phyloP scores from a whole-genome alignment of 2,113 vertebrate genomes.

The Microtus montanus region DNA sequence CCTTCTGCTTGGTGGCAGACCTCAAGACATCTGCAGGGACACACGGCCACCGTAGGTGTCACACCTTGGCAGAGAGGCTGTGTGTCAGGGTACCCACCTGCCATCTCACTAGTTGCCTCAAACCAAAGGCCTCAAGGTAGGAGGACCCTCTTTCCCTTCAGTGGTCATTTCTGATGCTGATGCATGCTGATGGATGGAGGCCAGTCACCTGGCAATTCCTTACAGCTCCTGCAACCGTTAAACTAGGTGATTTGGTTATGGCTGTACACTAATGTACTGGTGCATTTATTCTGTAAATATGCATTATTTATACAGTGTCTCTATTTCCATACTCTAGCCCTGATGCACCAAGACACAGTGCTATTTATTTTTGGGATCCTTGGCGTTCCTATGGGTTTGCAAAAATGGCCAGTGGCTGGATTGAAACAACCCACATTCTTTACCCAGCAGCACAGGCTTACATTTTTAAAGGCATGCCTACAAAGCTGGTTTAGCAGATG shows the following conservation, averaged over 20 bases:
- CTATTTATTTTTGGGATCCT: conserved; percentile 78
- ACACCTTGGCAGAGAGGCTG: conserved; percentile 55
- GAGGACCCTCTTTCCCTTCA: conserved; percentile 22
- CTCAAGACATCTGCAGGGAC: conserved; percentile 71
- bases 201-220: conserved; percentile 68
- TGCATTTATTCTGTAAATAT: conserved; percentile 80
- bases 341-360: conserved; percentile 68
- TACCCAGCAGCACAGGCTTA: conserved; percentile 44
- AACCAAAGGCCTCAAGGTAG: conserved; percentile 71
- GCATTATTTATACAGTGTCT: conserved; percentile 83
- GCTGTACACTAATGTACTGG: conserved; percentile 74
- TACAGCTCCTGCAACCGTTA: conserved; percentile 70
- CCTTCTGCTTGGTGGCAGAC: conserved; percentile 68
- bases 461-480: conserved; percentile 56
- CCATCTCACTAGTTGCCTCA: conserved; percentile 43
- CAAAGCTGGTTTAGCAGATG: conserved; percentile 58
- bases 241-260: conserved; percentile 75
- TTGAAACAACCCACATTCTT: conserved; percentile 57
- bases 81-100: conserved; percentile 63
- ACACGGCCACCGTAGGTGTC: conserved; percentile 45
- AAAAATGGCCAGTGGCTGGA: conserved; percentile 66
- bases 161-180: conserved; percentile 69
- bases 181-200: conserved; percentile 73
- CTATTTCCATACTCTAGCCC: conserved; percentile 76
- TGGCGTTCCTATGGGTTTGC: conserved; percentile 73